These are phyloP conservation scores for Campoletis sonorensis DNA, from an alignment of 1,140 invertebrate species.

Conservation along the genomic window DNA sequence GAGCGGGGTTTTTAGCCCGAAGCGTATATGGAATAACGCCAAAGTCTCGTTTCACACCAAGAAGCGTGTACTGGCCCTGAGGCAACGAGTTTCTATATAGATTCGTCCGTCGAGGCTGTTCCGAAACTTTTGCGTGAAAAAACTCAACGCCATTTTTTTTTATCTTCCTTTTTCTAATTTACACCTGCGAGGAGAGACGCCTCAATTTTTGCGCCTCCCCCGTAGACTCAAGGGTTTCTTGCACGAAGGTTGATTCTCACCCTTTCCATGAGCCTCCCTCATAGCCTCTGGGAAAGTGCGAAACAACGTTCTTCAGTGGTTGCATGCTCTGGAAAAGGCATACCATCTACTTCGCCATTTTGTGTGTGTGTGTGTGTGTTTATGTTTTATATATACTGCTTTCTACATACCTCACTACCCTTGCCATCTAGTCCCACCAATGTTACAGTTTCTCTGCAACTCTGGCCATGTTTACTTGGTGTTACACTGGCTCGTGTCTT, in stretches of 20 bases:
- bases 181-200: slow-evolving; percentile 58
- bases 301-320: background rate
- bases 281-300: background rate
- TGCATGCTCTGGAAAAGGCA: background rate
- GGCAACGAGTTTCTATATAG: background rate
- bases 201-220: background rate
- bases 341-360: background rate
- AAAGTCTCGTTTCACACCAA: slow-evolving; percentile 16
- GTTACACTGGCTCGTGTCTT: background rate
- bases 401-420: no score
- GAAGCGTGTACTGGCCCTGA: background rate
- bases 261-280: background rate
- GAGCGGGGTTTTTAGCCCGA: slow-evolving; percentile 23
- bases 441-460: background rate
- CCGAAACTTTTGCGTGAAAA: slow-evolving; percentile 63
- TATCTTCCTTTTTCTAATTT: slow-evolving; percentile 72
- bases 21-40: slow-evolving; percentile 27
- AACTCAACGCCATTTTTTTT: slow-evolving; percentile 15
- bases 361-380: no score
- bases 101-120: slow-evolving; percentile 35
- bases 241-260: background rate
- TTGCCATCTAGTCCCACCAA: no score
- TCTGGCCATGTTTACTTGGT: background rate
- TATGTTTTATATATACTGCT: no score
- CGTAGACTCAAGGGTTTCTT: background rate